Base-by-base conservation (phyloP, 2,113 vertebrate species). In the Oncorhynchus nerka region DNA sequence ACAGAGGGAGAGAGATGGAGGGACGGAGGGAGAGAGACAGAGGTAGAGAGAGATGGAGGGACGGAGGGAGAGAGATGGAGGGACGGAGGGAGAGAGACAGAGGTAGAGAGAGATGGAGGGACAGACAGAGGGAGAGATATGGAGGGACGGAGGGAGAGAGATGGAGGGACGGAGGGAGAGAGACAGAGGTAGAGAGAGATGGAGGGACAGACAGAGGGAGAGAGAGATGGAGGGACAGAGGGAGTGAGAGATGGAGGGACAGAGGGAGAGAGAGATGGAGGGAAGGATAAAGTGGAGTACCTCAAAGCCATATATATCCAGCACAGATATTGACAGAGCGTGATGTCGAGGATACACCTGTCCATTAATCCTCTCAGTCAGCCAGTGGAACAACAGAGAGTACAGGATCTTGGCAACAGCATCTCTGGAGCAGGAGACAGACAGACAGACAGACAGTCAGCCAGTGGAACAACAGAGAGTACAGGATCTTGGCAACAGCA, bases 231-330 rank as follows among this genome's bases (percentile, higher is more conserved):
- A 13, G 57, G 7, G 4, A 6, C 26, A 28, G 26, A 28, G 26
- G 26, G 26, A 28, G n/a, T n/a, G 19, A n/a, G 20, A 2, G 15
- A n/a, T 4, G 5, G 15, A 7, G 5, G 57, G 19, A n/a, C 4
- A 3, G 28, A 28, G 20, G 15, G 20, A n/a, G 57, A 8, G 15
- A 20, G n/a, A 62, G 59, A 11, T 24, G 16, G 55, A 57, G 15
- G 19, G 16, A 20, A 0, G 19, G 59, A 22, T 13, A 11, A 22
- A 62, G 20, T 16, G 20, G 9, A 75, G 72, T 1, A 99, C 98
- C 96, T 99, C 97, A 0, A 99, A 99, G 83, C 98, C 98, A 0
- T 99, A 99, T 85, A 99, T 99, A 84, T 99, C 98, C 85, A 99
- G 92, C 87, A 99, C 96, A 86, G 97, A 96, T 0, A 99, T 96